Base-by-base conservation (phyloP, 2,797 vertebrate species). In the Crenichthys baileyi region DNA sequence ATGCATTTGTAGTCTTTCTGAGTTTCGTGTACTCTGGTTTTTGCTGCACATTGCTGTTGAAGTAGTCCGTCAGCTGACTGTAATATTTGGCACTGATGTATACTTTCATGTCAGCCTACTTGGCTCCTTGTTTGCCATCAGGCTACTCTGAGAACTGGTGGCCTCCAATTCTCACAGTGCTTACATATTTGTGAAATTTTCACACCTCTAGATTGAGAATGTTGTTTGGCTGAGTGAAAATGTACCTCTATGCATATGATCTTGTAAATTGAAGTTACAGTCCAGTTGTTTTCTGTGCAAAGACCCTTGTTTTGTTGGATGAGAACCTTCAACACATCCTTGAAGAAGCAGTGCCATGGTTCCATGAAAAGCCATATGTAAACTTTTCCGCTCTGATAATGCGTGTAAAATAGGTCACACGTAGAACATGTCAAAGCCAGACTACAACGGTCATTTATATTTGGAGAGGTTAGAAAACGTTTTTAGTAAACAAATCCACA, bases 201-300 rank as follows among this genome's bases (percentile, higher is more conserved):
- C 77, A 72, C 72, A 56, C 73, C 46, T 77, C 78, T 81, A 83
- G 74, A 79, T 80, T 78, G 31, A 77, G 85, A 91, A 87, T 84
- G 85, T 86, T 76, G 83, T 41, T 46, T 39, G 78, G 76, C 82
- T 77, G 63, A 85, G 82, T 39, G 58, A 85, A 88, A 77, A 81
- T 75, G 85, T 89, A 92, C 92, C 91, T 95, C 94, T 95, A 92
- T 95, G 94, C 93, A 95, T 87, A 86, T 82, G 87, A 89, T 74
- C 84, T 83, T 70, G 68, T 86, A 85, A 87, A 70, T 77, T 36
- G 46, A 71, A 71, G 26, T 24, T 48, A 15, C 4, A n/a, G 55
- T 41, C 39, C 26, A n/a, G 20, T 39, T 36, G 58, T 78, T 65
- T 65, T 65, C 36, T 65, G 31, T 63, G 61, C 61, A 63, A 29